Evolutionary conservation across 2,113 vertebrate species (phyloP), one percentile per base, ranked within the genome.

Genomic region (Psittacula cyanocephala): DNA sequence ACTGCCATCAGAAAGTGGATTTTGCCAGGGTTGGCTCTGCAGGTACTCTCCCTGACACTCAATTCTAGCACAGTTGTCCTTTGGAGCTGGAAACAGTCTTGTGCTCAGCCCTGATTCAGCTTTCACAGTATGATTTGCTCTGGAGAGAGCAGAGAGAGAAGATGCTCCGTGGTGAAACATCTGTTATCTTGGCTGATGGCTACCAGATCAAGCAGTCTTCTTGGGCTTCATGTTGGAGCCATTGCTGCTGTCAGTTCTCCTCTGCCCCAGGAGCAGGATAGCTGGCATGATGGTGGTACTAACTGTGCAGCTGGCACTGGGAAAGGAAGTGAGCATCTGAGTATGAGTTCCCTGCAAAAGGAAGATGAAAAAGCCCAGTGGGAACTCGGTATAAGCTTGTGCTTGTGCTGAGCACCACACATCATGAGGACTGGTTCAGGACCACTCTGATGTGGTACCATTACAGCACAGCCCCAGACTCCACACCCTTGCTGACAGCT

Each of bases 291-390:
- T 2, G 29, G 71, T 2, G n/a, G 16, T 23, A 15, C 71, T 77
- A 43, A 62, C 29, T 17, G 33, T 1, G 39, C 7, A 2, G 33
- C 67, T 85, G 85, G 39, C 31, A 14, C 3, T 6, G 2, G 41
- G 22, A 41, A 10, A 7, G 35, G 33, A 70, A 12, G 16, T 15
- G 1, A 9, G 27, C 9, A 10, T 17, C 5, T 2, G 53, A 27
- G 6, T 47, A 13, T 0, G 0, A 53, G 68, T 67, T 71, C 63
- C 37, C 50, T 64, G 69, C 0, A 1, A 9, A 19, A 53, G 37
- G 43, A 60, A 50, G 23, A 10, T 18, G 31, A 31, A 78, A 74
- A 52, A 68, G 7, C 55, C 33, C 6, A 0, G 13, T 43, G 57
- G 33, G 52, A 79, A 19, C 47, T 31, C 8, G 0, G 46, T 28